These are phyloP conservation scores for Cirrhinus mrigala DNA, from an alignment of 2,797 vertebrate genomes.

Conservation along the genomic window DNA sequence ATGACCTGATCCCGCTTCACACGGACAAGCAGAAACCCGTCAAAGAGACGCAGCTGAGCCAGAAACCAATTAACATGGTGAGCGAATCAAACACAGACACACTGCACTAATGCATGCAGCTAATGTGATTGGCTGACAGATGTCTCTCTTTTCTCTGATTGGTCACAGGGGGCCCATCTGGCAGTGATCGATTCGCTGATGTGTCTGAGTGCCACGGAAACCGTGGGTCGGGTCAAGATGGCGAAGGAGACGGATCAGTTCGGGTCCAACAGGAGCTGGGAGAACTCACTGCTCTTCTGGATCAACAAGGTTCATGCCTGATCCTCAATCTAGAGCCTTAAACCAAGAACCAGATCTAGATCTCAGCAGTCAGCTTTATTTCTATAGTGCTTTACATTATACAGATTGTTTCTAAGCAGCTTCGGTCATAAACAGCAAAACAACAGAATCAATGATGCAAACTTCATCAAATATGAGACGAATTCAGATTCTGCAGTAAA, in stretches of 20 bases:
- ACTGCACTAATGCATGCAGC: neutral
- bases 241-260: constrained; percentile 77
- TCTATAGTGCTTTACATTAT: neutral
- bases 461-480: neutral
- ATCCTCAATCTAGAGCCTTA: neutral
- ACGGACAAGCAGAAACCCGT: constrained; percentile 79
- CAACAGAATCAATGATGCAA: neutral
- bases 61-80: constrained; percentile 86
- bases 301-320: constrained; percentile 82
- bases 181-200: constrained; percentile 89
- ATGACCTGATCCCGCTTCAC: constrained; percentile 76
- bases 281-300: constrained; percentile 89
- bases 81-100: constrained; percentile 10
- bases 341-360: neutral
- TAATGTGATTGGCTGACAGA: neutral
- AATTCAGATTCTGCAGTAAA: neutral
- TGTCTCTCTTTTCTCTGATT: constrained; percentile 28
- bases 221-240: constrained; percentile 78
- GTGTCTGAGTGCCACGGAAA: constrained; percentile 82
- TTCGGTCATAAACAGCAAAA: neutral
- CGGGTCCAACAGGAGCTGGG: constrained; percentile 77
- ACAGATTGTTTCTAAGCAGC: neutral
- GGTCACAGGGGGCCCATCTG: constrained; percentile 83
- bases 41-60: constrained; percentile 81
- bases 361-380: neutral